A percentile compares a stretch with the other conserved stretches of the same genome.
Evolutionary conservation across 2,888 invertebrate species (phyloP).

Genomic region (Eupithecia dodoneata): DNA sequence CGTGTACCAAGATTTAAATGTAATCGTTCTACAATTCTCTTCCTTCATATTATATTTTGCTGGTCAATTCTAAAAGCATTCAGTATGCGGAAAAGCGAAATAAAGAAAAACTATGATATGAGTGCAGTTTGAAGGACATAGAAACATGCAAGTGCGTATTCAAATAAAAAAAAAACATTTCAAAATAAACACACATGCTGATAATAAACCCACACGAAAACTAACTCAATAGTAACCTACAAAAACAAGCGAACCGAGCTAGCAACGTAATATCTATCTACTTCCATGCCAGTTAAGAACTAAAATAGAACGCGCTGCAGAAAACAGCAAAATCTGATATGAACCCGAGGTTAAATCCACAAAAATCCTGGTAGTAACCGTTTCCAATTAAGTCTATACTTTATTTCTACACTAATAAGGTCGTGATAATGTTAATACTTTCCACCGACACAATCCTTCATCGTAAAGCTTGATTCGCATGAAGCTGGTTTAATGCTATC

Average conservation of each 20-base stretch:
- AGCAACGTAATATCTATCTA: conserved; percentile 46
- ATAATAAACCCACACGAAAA: conserved; percentile 35
- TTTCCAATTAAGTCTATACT: conserved; percentile 46
- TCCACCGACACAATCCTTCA: conserved; percentile 26
- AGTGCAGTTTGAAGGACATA: conserved; percentile 79
- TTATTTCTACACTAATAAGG: conserved; percentile 39
- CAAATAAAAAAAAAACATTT: conserved; percentile 47
- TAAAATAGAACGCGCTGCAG: conserved; percentile 55
- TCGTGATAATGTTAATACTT: conserved; percentile 27
- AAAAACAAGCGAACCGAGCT: conserved; percentile 44
- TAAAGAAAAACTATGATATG: conserved; percentile 74
- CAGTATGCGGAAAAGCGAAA: conserved; percentile 68
- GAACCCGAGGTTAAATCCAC: conserved; percentile 49
- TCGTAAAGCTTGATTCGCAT: conserved; percentile 31
- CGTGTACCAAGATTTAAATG: conserved; percentile 69
- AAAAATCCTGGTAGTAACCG: conserved; percentile 77
- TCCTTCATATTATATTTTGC: conserved; percentile 58
- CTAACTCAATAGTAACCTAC: conserved; percentile 31
- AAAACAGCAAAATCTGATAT: conserved; percentile 70
- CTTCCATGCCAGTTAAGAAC: conserved; percentile 51
- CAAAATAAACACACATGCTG: conserved; percentile 44
- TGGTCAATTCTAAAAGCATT: conserved; percentile 68
- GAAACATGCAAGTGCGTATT: conserved; percentile 68
- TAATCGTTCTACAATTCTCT: conserved; percentile 51
- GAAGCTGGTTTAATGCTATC: conserved; percentile 32